Conservation (phyloP, 2,797 vertebrate species). For the Melanotaenia trifasciata region DNA sequence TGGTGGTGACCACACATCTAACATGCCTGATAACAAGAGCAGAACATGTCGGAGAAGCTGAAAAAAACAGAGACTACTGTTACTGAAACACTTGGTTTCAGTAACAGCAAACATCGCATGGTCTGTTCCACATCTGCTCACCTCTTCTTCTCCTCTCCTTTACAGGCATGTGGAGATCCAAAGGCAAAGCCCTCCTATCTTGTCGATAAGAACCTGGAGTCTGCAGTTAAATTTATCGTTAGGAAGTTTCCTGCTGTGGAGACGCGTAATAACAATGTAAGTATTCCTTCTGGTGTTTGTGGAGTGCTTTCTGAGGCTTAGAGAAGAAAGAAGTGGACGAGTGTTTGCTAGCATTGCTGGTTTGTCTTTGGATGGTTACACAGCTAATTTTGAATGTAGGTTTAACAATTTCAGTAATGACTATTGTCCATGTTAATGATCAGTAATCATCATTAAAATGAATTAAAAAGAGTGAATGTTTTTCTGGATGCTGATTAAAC, state of each 20-base stretch:
- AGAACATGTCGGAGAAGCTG: not conserved
- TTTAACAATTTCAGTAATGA: too few relatives aligned
- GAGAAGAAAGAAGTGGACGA: conserved; percentile 1
- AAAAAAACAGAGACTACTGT: not conserved
- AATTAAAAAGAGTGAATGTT: not conserved
- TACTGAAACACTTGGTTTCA: conserved; percentile 16
- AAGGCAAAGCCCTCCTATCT: conserved; percentile 99
- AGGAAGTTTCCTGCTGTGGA: conserved; percentile 98
- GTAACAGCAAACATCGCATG: conserved; percentile 25
- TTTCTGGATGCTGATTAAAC: not conserved
- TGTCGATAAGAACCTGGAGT: conserved; percentile 98
- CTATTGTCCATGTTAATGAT: too few relatives aligned
- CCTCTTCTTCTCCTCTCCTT: conserved; percentile 72
- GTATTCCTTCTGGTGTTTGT: conserved; percentile 54
- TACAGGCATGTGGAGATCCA: conserved; percentile 97
- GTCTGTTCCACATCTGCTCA: conserved; percentile 55
- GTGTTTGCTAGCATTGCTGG: not conserved
- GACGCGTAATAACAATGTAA: conserved; percentile 98
- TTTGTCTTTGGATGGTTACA: not conserved
- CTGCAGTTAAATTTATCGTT: conserved; percentile 99
- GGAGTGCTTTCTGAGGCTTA: not conserved
- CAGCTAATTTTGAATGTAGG: too few relatives aligned
- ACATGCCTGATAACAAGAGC: conserved; percentile 37
- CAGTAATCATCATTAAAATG: too few relatives aligned
- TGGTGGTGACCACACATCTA: conserved; percentile 36